These are phyloP conservation scores for Natator depressus DNA, from an alignment of 2,113 vertebrate genomes.

Conservation along the genomic window DNA sequence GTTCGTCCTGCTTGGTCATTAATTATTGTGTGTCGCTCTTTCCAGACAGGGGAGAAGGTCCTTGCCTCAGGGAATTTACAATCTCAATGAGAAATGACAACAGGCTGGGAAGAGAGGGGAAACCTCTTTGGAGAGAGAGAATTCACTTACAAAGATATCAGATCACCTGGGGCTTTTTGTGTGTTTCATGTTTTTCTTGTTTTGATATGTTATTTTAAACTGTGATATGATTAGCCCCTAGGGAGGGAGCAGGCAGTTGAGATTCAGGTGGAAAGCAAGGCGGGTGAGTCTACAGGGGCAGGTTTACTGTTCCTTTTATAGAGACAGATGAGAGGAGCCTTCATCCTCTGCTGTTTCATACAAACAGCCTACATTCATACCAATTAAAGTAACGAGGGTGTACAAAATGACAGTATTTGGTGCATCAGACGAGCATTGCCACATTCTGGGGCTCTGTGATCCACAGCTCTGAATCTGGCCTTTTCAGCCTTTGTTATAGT, in stretches of 20 bases:
- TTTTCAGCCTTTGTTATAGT: background rate
- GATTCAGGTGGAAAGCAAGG: background rate
- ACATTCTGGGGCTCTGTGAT: accelerated
- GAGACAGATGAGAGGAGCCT: background rate
- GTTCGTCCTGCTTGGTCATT: background rate
- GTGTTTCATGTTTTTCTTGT: background rate
- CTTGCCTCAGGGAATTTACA: background rate
- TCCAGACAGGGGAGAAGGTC: background rate
- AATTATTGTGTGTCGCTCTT: background rate
- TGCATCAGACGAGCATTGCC: accelerated
- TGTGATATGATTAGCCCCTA: background rate
- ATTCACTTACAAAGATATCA: background rate
- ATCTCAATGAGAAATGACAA: accelerated
- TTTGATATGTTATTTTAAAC: background rate
- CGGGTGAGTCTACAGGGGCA: background rate
- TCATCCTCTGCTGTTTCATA: background rate
- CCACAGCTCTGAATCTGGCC: background rate
- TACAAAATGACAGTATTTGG: accelerated
- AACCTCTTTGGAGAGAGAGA: background rate
- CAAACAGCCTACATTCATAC: background rate
- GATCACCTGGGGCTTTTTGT: background rate
- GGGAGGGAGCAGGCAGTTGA: background rate
- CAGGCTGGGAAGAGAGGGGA: background rate
- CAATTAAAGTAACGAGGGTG: accelerated
- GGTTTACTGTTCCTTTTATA: slow-evolving; percentile 50